Base-by-base conservation (phyloP, 2,888 invertebrate species). In the Tigriopus californicus region DNA sequence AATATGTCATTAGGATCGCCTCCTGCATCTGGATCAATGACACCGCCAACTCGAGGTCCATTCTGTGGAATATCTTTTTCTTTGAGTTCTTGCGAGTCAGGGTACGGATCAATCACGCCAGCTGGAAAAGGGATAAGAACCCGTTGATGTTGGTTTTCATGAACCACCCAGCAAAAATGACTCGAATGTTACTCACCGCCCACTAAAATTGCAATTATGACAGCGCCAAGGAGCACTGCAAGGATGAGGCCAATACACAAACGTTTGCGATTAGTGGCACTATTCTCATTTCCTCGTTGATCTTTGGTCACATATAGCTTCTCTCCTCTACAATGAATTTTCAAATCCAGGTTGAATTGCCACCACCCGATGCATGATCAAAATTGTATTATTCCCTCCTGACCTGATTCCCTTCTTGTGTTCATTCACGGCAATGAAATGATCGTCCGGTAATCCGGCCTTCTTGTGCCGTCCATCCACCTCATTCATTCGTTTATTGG, bases 381-480 rank as follows among this genome's bases (percentile, higher is more conserved):
- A 42, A 8, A n/a, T 20, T 49, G 11, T 48, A 48, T 15, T 10
- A 24, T 11, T 8, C 54, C 51, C 44, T 22, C 68, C 74, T 72
- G 70, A 85, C 85, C 85, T 83, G 77, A 85, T 84, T 69, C 81
- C 85, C 73, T 86, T 86, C 69, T 81, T 79, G 71, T 85, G 85
- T 68, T 85, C 83, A 69, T 86, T 85, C 63, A 86, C 85, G 40
- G 85, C 84, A 62, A 86, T 84, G 70, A 85, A 85, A 71, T 85
- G 85, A 67, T 85, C 85, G 67, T 85, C 84, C 70, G 85, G 84
- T 5, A 82, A 81, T 69, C 82, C 82, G 41, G 20, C 55, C 60
- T 65, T 24, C 41, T 54, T 41, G 2, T 54, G n/a, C 1, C 18
- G 33, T 1, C 18, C 54, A 10, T 18, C 15, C 12, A 41, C 18